These are phyloP conservation scores for Zootermopsis nevadensis DNA, from an alignment of 2,888 invertebrate species.

Conservation along the genomic window DNA sequence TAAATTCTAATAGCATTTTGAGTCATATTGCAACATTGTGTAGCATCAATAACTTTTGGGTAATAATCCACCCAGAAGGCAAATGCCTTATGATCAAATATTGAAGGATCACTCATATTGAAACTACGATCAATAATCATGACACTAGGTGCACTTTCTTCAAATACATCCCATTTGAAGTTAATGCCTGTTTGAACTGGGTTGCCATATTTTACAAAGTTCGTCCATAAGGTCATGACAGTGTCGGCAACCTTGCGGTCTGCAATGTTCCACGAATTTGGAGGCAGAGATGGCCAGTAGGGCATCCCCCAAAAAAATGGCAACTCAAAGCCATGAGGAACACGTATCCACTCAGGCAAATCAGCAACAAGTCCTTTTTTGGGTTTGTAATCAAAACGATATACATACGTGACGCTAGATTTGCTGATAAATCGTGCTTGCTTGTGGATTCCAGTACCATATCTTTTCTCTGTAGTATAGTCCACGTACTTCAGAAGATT, in stretches of 20 bases:
- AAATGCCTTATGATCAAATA: constrained; percentile 80
- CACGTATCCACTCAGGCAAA: constrained; percentile 81
- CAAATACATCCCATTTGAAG: constrained; percentile 81
- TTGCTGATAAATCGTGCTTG: constrained; percentile 57
- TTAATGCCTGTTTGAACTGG: constrained; percentile 74
- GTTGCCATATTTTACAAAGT: constrained; percentile 80
- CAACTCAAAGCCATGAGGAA: constrained; percentile 85
- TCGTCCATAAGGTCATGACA: constrained; percentile 84
- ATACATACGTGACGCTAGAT: constrained; percentile 68
- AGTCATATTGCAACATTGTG: constrained; percentile 77
- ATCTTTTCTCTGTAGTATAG: constrained; percentile 80
- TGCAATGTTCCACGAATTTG: constrained; percentile 74
- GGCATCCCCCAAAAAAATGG: constrained; percentile 87
- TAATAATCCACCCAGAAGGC: constrained; percentile 89
- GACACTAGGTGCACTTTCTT: constrained; percentile 74
- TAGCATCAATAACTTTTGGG: constrained; percentile 78
- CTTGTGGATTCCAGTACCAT: constrained; percentile 76
- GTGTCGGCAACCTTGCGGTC: constrained; percentile 84
- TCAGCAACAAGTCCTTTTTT: constrained; percentile 63
- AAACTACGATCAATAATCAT: constrained; percentile 82
- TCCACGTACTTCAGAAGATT: constrained; percentile 75
- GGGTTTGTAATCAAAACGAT: constrained; percentile 74
- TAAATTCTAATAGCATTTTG: constrained; percentile 18
- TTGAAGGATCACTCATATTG: constrained; percentile 76
- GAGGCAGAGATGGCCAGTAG: constrained; percentile 70